A percentile compares a stretch with the other conserved stretches of the same genome.
Conservation (phyloP, 2,113 vertebrate genomes). For the Mirza zaza region DNA sequence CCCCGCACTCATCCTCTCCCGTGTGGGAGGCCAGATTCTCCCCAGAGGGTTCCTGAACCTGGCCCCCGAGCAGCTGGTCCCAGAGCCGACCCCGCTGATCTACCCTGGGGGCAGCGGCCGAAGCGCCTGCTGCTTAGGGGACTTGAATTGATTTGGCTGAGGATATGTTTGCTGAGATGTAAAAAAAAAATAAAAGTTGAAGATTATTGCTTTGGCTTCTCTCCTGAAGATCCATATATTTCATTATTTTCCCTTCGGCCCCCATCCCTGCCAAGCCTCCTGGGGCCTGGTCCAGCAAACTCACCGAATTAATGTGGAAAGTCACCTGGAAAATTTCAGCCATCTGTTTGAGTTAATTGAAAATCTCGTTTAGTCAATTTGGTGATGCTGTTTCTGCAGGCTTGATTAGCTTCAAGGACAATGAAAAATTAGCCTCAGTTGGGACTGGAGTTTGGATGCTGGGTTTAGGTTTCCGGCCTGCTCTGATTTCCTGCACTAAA, state of each 20-base stretch:
- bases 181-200: not conserved
- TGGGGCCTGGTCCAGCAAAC: constrained; percentile 10
- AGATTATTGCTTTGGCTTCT: not conserved
- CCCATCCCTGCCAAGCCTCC: not conserved
- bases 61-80: no score
- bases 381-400: constrained; percentile 53
- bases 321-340: constrained; percentile 75
- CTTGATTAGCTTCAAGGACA: constrained; percentile 70
- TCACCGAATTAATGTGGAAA: constrained; percentile 48
- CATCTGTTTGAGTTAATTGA: constrained; percentile 74
- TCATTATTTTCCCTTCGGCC: not conserved
- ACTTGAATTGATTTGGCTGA: fast-evolving
- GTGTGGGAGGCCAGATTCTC: not conserved
- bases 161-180: not conserved
- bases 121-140: fast-evolving
- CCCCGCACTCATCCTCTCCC: fast-evolving
- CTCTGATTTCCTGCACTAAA: not conserved
- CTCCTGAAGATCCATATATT: not conserved
- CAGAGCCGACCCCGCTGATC: not conserved
- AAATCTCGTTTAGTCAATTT: constrained; percentile 68
- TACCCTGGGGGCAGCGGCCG: fast-evolving
- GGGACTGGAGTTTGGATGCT: not conserved
- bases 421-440: constrained; percentile 47
- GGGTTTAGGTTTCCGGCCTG: not conserved
- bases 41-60: not conserved